Base-by-base conservation (phyloP, 2,888 invertebrate genomes). In the Gymnoscelis rufifasciata region DNA sequence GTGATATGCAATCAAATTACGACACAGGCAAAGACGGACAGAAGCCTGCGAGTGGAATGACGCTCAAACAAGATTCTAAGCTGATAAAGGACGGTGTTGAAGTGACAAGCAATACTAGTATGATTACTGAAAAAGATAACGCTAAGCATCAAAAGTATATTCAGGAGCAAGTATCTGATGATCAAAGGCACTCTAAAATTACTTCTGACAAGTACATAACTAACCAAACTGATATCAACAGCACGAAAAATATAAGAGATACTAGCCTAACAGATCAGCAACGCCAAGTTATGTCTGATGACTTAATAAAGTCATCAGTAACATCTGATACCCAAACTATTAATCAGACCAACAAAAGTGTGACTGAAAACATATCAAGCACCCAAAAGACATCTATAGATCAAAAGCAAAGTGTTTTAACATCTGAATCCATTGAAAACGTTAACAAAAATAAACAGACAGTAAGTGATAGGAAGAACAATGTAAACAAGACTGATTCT, bases 21-120 rank as follows among this genome's bases (percentile, higher is more conserved):
- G 91, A 91, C 56, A 84, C 90, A 4, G 90, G 88, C 2, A 87
- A 89, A 64, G 88, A 89, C 46, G 90, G 90, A 38, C 60, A 72
- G 47, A 81, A 77, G 53, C 87, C 89, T 15, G 72, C 68, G 8
- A 87, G 74, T 65, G 77, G 78, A 71, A 72, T 79, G 68, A 66
- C 60, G 39, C 59, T 83, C 5, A 74, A 71, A 57, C 78, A 88
- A 70, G 76, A 83, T 57, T 86, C 87, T 7, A 78, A 78, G 58
- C 70, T 83, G 10, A 64, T 82, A 7, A 84, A 71, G 72, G 89
- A 83, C 71, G 87, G 74, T 56, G 86, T 60, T 66, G 86, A 81
- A 70, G 68, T 74, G 5, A 74, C 75, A 12, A 69, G 78, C 11
- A 80, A 83, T 65, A 74, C 67, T 47, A 88, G 67, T 78, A 79